phyloP scores from a whole-genome alignment of 1,140 invertebrate species.

The Eumeta japonica region DNA sequence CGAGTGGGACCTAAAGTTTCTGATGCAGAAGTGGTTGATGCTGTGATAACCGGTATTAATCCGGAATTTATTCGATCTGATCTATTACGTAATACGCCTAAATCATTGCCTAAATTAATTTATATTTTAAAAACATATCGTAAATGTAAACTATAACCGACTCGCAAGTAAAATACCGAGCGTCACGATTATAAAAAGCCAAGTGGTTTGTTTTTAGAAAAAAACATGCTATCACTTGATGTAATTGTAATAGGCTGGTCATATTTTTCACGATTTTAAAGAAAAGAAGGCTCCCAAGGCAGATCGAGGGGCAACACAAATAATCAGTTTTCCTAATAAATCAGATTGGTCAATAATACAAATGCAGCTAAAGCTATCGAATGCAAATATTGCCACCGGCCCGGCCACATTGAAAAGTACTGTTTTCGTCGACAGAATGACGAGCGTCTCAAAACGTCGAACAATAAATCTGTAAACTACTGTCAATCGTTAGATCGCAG shows the following conservation, averaged over 20 bases:
- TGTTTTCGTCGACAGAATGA: slow-evolving; percentile 14
- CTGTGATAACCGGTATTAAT: slow-evolving; percentile 19
- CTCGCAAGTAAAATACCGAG: no score
- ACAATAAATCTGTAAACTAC: slow-evolving; percentile 11
- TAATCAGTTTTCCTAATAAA: no score
- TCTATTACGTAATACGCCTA: slow-evolving; percentile 15
- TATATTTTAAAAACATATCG: slow-evolving; percentile 17
- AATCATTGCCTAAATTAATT: slow-evolving; percentile 13
- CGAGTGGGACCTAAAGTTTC: slow-evolving; percentile 13
- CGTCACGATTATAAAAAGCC: slow-evolving; percentile 4
- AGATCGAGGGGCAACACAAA: no score
- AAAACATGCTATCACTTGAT: slow-evolving; percentile 4
- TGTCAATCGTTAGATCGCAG: slow-evolving; percentile 10
- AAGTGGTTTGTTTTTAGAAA: not conserved
- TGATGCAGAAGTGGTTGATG: slow-evolving; percentile 12
- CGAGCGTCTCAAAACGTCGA: slow-evolving; percentile 7
- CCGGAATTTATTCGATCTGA: slow-evolving; percentile 15
- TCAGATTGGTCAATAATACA: no score
- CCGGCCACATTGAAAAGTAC: slow-evolving; percentile 13
- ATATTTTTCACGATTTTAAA: slow-evolving; percentile 6
- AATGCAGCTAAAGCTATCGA: slow-evolving; percentile 9
- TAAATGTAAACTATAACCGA: slow-evolving; percentile 5
- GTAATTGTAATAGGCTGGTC: slow-evolving; percentile 14
- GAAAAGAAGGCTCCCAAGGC: not conserved
- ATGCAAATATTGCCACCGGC: slow-evolving; percentile 13